Evolutionary conservation across 2,888 invertebrate genomes (phyloP), one percentile per base, ranked within the genome.

Genomic region (Amorpha juglandis): DNA sequence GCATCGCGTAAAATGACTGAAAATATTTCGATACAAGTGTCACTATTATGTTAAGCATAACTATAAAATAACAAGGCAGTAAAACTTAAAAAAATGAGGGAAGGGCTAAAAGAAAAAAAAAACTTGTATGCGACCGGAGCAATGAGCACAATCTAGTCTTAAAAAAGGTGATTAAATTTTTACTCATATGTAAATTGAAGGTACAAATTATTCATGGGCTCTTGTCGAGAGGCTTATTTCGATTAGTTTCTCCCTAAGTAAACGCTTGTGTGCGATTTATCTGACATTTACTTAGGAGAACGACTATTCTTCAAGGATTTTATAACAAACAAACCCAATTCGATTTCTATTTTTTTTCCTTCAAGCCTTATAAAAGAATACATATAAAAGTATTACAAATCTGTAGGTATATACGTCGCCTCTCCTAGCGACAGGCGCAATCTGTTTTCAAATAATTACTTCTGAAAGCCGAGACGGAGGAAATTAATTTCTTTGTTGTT

Each of bases 381-480:
- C 53, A 16, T 65, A 50, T 66, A 65, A 69, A 68, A 71, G 69
- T 71, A 65, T 68, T 63, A 69, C 72, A 78, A 76, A 74, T 81
- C 72, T 81, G 82, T 79, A 80, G 70, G 78, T 69, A 76, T 80
- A 35, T 8, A 80, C 80, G 64, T 68, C 72, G 77, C 74, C 77
- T 80, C 74, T 72, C 75, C 78, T 76, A 86, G 85, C 88, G 89
- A 88, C 90, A 88, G 84, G 83, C 89, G 84, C 88, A 88, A 89
- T 90, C 89, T 90, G 89, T 89, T 89, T 88, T 89, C 88, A 84
- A 90, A 90, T 90, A 90, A 90, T 90, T 90, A 89, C 88, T 89
- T 84, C 80, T 86, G 88, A 90, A 88, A 89, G 88, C 88, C 81
- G 85, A 88, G 88, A 84, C 86, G 85, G 82, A 78, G 80, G 80